Percentiles rank a stretch among this genome's conserved stretches.
phyloP scores from a whole-genome alignment of 2,888 invertebrate species.

The Gymnocheta viridis region DNA sequence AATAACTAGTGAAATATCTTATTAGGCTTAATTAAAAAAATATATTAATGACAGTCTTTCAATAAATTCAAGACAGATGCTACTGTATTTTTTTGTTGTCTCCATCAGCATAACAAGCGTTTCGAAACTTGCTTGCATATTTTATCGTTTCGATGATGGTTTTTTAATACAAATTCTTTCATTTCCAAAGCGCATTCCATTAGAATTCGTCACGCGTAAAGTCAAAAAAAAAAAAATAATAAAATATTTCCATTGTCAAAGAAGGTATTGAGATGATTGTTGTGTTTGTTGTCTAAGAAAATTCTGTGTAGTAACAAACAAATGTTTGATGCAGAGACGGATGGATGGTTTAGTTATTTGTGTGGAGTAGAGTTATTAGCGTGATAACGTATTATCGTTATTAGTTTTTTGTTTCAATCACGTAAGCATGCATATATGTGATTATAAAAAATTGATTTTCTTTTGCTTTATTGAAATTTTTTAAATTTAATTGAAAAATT shows the following conservation, averaged over 20 bases:
- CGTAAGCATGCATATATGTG: no score
- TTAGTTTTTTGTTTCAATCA: no score
- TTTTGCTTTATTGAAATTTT: no score
- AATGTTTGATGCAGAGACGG: not conserved
- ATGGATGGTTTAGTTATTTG: not conserved
- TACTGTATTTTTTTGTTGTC: slow-evolving; percentile 32
- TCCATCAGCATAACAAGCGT: not conserved
- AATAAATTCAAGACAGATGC: slow-evolving; percentile 17
- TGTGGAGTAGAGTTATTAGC: no score
- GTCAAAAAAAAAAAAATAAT: not conserved
- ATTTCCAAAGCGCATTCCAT: slow-evolving; percentile 68
- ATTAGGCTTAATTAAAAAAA: slow-evolving; percentile 47
- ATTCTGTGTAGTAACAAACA: not conserved
- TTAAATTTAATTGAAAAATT: no score
- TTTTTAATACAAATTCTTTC: not conserved
- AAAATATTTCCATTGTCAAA: slow-evolving; percentile 34
- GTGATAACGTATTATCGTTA: no score
- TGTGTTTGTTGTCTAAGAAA: not conserved
- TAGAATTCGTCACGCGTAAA: slow-evolving; percentile 71
- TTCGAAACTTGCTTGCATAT: not conserved
- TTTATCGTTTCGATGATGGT: slow-evolving; percentile 6
- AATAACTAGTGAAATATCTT: no score
- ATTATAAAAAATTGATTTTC: no score
- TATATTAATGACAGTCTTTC: slow-evolving; percentile 5
- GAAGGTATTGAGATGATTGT: not conserved